These are phyloP conservation scores for Helogale parvula DNA, from an alignment of 2,113 vertebrate genomes.

Conservation along the genomic window DNA sequence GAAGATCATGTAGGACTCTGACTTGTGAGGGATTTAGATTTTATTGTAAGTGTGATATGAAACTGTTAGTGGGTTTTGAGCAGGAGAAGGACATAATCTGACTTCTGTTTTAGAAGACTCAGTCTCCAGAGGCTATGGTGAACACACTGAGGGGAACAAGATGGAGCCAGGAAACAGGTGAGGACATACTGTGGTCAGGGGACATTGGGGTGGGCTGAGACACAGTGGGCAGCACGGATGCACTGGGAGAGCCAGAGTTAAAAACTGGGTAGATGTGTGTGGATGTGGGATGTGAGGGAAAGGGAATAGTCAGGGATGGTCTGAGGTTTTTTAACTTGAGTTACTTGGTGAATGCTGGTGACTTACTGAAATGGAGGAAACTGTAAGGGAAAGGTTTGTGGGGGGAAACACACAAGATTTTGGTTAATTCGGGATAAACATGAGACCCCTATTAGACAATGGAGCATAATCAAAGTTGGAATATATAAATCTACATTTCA, in stretches of 20 bases:
- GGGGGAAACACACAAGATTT: background rate
- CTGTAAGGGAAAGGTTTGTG: background rate
- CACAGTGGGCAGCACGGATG: accelerated
- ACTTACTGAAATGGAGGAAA: background rate
- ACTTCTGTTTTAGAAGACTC: background rate
- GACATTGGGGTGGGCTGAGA: accelerated
- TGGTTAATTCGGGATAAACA: background rate
- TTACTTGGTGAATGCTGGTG: background rate
- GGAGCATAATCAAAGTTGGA: background rate
- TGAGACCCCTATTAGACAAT: background rate
- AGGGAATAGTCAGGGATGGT: background rate
- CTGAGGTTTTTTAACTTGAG: background rate
- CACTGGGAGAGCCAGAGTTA: background rate
- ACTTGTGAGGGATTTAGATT: background rate
- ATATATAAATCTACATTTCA: background rate
- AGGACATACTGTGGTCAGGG: accelerated
- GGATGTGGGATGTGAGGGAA: background rate
- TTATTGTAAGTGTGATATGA: background rate
- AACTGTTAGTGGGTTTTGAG: background rate
- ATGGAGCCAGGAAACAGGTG: too few species aligned
- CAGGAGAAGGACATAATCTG: background rate
- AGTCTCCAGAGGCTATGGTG: background rate
- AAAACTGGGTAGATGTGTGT: background rate
- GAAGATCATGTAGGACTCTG: too few species aligned
- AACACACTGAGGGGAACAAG: background rate